Percentiles rank a stretch among this genome's conserved stretches.
These are phyloP conservation scores for Lucifuga dentata DNA, from an alignment of 2,113 vertebrate species.

Conservation along the genomic window DNA sequence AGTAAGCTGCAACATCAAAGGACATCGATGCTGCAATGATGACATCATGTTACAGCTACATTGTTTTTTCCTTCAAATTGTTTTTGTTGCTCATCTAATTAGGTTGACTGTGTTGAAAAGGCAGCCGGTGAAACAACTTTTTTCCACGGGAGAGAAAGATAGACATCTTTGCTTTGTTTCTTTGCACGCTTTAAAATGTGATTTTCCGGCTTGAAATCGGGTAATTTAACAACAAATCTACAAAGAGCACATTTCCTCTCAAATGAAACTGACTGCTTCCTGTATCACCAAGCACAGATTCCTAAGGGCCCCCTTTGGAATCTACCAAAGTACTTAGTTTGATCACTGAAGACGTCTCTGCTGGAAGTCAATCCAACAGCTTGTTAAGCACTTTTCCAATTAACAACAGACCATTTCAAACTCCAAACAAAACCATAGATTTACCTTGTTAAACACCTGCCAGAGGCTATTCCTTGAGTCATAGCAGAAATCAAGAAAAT, in stretches of 20 bases:
- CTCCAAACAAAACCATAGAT: neutral
- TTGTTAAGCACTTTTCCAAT: conserved; percentile 1
- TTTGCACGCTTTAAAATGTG: neutral
- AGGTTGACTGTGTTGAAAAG: conserved; percentile 6
- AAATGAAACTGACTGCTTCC: neutral
- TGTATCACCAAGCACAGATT: neutral
- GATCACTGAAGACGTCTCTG: neutral
- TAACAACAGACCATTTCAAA: conserved; percentile 11
- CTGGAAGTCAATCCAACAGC: conserved; percentile 1
- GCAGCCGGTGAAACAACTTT: conserved; percentile 2
- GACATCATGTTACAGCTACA: conserved; percentile 34
- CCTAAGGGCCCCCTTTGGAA: neutral
- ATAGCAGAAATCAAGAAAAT: neutral
- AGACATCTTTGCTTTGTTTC: neutral
- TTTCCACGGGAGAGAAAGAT: neutral
- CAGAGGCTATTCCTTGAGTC: neutral
- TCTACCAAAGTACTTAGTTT: neutral
- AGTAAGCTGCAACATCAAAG: conserved; percentile 50
- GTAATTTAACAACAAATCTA: neutral
- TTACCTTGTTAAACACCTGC: conserved; percentile 2
- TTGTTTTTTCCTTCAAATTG: neutral
- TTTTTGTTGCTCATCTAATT: conserved; percentile 7
- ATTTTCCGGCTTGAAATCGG: neutral
- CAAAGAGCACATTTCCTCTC: neutral
- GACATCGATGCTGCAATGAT: conserved; percentile 27